Base-by-base conservation (phyloP, 2,888 invertebrate species). In the Diogma glabrata region DNA sequence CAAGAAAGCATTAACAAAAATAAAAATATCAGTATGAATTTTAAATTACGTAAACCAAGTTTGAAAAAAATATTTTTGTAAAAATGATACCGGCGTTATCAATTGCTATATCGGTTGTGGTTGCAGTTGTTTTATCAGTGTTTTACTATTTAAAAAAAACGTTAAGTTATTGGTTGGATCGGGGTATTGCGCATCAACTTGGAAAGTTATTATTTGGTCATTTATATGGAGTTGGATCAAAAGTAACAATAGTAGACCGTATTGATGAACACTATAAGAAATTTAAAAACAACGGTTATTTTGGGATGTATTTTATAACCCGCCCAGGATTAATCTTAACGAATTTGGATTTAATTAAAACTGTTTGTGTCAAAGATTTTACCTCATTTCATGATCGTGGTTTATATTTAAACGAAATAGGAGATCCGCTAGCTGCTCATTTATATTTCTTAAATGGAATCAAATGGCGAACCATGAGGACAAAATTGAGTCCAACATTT, bases 331-430 rank as follows among this genome's bases (percentile, higher is more conserved):
- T 83, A 26, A 62, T 81, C 23, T 67, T 83, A 8, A 69, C 81
- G 51, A 80, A 83, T 64, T 74, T 78, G 9, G 74, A 77, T 12
- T 60, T 83, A 53, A 76, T 78, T 2, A 79, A 78, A 56, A 69
- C 74, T 49, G 71, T 84, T 17, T 61, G 82, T 57, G 72, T 75
- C 40, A 76, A 73, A 58, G 82, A 83, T 60, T 84, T 81, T 57
- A 70, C 70, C 12, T 69, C 78, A 62, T 84, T 84, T 57, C 75
- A 77, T 62, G 81, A 82, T 57, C 76, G 82, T 48, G 82, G 82
- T 6, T 69, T 78, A 26, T 77, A 77, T 60, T 72, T 69, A 47
- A 79, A 81, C 52, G 79, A 79, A 49, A 66, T 73, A n/a, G 73
- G 75, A 16, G 80, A 82, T 63, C 78, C 76, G 0, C 57, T 82